Evolutionary conservation across 2,113 vertebrate species (phyloP), one percentile per base, ranked within the genome.

Genomic region (Terrapene triunguis): DNA sequence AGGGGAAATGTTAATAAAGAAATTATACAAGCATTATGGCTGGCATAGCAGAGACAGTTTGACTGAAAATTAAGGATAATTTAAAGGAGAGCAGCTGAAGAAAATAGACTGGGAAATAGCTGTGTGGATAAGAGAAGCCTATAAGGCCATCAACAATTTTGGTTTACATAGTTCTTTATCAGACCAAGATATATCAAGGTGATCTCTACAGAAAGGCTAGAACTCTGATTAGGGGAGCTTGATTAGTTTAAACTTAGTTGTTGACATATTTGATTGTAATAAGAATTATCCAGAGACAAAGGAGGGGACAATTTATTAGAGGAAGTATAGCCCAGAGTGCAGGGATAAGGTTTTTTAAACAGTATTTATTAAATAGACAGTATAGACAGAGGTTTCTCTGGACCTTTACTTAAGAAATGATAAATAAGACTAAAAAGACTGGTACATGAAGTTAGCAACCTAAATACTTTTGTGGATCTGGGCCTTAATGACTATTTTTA

Each of bases 1-100:
- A 87, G 29, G 50, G 10, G 54, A 29, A 74, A 65, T 59, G 54
- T 57, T 87, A 92, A 92, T 87, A 82, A 92, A 84, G 55, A 80
- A 92, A 83, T 79, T 48, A 65, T 72, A 72, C 87, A 92, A 88
- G 79, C 47, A 84, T 48, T 65, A 84, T 92, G 85, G 59, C 47
- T 81, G 22, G 32, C 87, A 50, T 1, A 88, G n/a, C 8, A 81
- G 24, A 87, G 5, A 6, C 2, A 72, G 24, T 94, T 89, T 50
- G 35, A 84, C 89, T 82, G 84, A 93, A 85, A 95, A 22, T 65
- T 53, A 65, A 84, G 50, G 47, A 69, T 16, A 89, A 21, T 25
- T 55, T 5, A 62, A 85, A 69, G 13, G 3, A 62, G 27, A 85
- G 42, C 88, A 91, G 22, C 12, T 93, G 24, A 4, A 87, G 47